phyloP scores from a whole-genome alignment of 2,113 vertebrate species.

The Barbus barbus region DNA sequence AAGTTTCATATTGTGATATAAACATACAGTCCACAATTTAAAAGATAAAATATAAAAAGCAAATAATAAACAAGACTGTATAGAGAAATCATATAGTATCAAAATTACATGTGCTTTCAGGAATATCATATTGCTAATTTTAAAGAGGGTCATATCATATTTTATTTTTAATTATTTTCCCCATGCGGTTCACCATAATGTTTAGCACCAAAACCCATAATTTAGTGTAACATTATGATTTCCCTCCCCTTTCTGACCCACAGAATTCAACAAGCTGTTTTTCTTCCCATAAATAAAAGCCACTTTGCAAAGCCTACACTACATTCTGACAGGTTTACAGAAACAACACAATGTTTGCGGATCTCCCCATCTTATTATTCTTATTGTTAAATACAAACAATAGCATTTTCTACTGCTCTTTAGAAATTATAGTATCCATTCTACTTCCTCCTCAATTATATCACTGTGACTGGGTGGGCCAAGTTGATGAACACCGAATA shows the following conservation, averaged over 20 bases:
- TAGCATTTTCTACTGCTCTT: neutral
- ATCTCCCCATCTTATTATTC: neutral
- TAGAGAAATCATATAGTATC: neutral
- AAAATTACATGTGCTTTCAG: neutral
- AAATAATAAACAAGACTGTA: neutral
- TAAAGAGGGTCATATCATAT: neutral
- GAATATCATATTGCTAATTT: too few relatives aligned
- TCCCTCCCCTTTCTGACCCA: neutral
- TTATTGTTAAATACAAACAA: slow-evolving; percentile 1
- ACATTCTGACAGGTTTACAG: neutral
- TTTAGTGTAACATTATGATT: neutral
- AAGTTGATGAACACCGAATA: neutral
- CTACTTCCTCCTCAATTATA: neutral
- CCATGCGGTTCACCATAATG: neutral
- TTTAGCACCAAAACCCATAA: neutral
- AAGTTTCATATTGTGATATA: neutral
- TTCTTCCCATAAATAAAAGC: neutral
- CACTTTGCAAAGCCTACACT: neutral
- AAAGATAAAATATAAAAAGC: neutral
- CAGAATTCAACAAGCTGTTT: neutral
- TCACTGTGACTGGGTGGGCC: neutral
- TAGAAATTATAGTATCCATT: neutral
- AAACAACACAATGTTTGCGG: neutral
- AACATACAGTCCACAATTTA: neutral
- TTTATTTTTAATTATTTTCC: neutral